Evolutionary conservation across 2,888 invertebrate genomes (phyloP).

Genomic region (Leptogaster cylindrica): DNA sequence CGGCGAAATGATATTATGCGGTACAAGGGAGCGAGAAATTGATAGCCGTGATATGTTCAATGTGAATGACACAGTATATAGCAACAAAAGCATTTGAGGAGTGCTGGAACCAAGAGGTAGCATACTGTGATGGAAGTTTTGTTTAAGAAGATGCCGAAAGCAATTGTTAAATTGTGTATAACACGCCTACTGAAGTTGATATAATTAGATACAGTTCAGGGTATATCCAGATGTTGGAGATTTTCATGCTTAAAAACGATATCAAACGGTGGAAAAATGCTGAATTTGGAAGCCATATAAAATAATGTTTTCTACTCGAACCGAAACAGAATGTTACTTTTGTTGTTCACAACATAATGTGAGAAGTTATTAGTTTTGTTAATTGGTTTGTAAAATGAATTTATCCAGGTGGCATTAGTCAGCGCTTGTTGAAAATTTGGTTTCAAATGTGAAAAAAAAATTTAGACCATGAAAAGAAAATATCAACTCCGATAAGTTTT

Average conservation of each 20-base stretch:
- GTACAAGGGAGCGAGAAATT: conserved; percentile 13
- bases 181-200: conserved; percentile 15
- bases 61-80: conserved; percentile 22
- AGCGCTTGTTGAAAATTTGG: too few relatives aligned
- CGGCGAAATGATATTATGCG: not conserved
- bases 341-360: not conserved
- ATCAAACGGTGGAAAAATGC: conserved; percentile 31
- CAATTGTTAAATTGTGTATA: not conserved
- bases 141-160: conserved; percentile 11
- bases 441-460: too few relatives aligned
- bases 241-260: conserved; percentile 29
- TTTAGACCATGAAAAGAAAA: too few relatives aligned
- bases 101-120: not conserved
- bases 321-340: not conserved
- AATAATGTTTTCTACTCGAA: too few relatives aligned
- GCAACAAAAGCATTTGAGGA: not conserved
- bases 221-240: not conserved
- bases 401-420: too few relatives aligned
- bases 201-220: conserved; percentile 30
- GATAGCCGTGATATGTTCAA: conserved; percentile 22
- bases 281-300: conserved; percentile 41
- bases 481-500: too few relatives aligned
- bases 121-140: conserved; percentile 26
- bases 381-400: conserved; percentile 25
- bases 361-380: conserved; percentile 26